Percentiles rank a stretch among this genome's conserved stretches.
Evolutionary conservation across 2,888 invertebrate species (phyloP).

Genomic region (Orthonevra nobilis): DNA sequence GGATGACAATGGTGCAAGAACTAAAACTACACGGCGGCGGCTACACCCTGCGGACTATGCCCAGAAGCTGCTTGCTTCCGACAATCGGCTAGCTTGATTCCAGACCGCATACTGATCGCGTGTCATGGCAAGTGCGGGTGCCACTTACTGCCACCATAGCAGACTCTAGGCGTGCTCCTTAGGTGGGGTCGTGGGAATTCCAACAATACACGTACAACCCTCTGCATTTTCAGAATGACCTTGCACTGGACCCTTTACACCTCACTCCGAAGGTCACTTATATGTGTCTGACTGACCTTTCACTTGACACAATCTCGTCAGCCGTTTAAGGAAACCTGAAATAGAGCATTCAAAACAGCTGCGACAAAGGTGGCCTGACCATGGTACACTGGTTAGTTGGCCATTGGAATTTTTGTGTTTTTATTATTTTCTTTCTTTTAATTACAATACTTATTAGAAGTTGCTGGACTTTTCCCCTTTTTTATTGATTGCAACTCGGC

Average conservation of each 20-base stretch:
- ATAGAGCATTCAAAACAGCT: slow-evolving; percentile 40
- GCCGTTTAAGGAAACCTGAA: slow-evolving; percentile 53
- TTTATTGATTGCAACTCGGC: slow-evolving; percentile 19
- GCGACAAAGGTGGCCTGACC: slow-evolving; percentile 31
- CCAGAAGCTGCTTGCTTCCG: slow-evolving; percentile 33
- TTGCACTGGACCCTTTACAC: slow-evolving; percentile 49
- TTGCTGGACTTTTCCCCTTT: slow-evolving; percentile 30
- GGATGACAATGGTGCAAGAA: slow-evolving; percentile 29
- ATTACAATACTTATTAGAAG: slow-evolving; percentile 41
- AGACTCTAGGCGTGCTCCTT: slow-evolving; percentile 12
- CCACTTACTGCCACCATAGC: slow-evolving; percentile 11
- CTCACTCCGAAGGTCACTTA: neutral
- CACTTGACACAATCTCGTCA: slow-evolving; percentile 24
- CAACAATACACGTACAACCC: neutral
- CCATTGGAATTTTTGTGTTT: slow-evolving; percentile 24
- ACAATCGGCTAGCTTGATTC: slow-evolving; percentile 4
- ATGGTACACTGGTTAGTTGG: neutral
- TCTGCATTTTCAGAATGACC: slow-evolving; percentile 32
- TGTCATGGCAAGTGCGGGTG: slow-evolving; percentile 47
- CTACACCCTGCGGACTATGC: slow-evolving; percentile 5
- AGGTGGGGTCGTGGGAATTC: slow-evolving; percentile 30
- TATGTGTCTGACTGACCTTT: no score
- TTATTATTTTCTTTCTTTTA: slow-evolving; percentile 2
- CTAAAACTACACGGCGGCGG: slow-evolving; percentile 6
- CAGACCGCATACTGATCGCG: slow-evolving; percentile 25